These are phyloP conservation scores for Tortricodes alternella DNA, from an alignment of 2,888 invertebrate genomes.

Conservation along the genomic window DNA sequence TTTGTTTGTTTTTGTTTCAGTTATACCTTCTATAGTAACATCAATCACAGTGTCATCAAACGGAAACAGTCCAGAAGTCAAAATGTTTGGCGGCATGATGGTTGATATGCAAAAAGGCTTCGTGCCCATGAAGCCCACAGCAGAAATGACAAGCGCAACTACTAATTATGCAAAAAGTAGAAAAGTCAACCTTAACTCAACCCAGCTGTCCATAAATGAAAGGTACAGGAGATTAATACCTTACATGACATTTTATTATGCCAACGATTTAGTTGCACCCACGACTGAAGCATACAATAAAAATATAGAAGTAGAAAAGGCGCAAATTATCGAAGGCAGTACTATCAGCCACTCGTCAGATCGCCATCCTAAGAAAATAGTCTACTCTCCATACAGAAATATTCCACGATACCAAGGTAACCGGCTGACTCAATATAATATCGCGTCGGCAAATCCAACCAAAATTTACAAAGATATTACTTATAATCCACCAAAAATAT, in stretches of 20 bases:
- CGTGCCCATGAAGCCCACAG: slow-evolving; percentile 48
- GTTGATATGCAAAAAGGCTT: slow-evolving; percentile 61
- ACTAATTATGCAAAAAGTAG: slow-evolving; percentile 47
- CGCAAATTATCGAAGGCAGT: slow-evolving; percentile 63
- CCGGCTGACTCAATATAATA: slow-evolving; percentile 72
- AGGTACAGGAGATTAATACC: slow-evolving; percentile 90
- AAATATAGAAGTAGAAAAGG: slow-evolving; percentile 70
- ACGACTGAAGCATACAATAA: slow-evolving; percentile 58
- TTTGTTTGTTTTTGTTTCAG: slow-evolving; percentile 67
- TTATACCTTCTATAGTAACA: slow-evolving; percentile 56
- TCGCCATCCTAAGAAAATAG: slow-evolving; percentile 63
- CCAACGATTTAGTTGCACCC: slow-evolving; percentile 79
- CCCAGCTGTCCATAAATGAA: slow-evolving; percentile 82
- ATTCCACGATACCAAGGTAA: slow-evolving; percentile 78
- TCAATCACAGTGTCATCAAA: slow-evolving; percentile 76
- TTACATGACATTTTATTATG: slow-evolving; percentile 91
- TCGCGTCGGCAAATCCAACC: slow-evolving; percentile 72
- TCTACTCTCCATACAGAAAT: slow-evolving; percentile 57
- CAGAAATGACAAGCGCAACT: slow-evolving; percentile 42
- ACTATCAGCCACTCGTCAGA: slow-evolving; percentile 44
- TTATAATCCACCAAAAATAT: slow-evolving; percentile 51
- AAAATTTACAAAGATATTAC: slow-evolving; percentile 65
- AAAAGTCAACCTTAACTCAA: slow-evolving; percentile 47
- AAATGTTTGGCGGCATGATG: slow-evolving; percentile 68
- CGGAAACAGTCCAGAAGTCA: slow-evolving; percentile 76